phyloP scores from a whole-genome alignment of 2,113 vertebrate species.

The Phalacrocorax aristotelis region DNA sequence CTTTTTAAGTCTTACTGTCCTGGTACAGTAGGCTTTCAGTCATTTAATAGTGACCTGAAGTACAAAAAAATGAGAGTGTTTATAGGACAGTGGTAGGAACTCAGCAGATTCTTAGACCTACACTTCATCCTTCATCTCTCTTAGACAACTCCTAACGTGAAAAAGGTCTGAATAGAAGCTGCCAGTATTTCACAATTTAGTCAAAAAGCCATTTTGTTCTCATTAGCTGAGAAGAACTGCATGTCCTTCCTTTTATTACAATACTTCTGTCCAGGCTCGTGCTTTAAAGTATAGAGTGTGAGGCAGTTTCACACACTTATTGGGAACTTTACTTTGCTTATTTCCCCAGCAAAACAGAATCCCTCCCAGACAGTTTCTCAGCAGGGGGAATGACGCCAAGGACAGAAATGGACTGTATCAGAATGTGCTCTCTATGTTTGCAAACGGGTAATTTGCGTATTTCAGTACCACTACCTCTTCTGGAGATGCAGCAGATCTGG shows the following conservation, averaged over 20 bases:
- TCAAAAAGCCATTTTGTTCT: neutral
- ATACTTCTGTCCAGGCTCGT: neutral
- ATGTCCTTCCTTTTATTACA: neutral
- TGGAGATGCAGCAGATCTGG: neutral
- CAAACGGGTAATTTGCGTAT: neutral
- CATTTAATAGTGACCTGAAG: neutral
- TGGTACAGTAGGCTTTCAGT: neutral
- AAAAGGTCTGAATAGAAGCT: neutral
- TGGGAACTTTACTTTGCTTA: neutral
- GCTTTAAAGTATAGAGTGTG: neutral
- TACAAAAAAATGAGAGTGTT: neutral
- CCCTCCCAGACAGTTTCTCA: neutral
- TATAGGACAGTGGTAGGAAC: neutral
- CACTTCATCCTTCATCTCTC: neutral
- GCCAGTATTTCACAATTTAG: neutral
- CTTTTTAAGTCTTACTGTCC: neutral
- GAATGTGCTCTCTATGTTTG: fast-evolving
- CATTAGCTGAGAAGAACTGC: neutral
- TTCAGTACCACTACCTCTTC: neutral
- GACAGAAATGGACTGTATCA: neutral
- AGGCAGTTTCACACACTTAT: neutral
- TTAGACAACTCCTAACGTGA: neutral
- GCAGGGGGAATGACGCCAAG: neutral
- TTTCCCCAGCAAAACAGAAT: neutral
- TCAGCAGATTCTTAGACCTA: neutral